phyloP scores from a whole-genome alignment of 2,888 invertebrate species.

The Bembecia ichneumoniformis region DNA sequence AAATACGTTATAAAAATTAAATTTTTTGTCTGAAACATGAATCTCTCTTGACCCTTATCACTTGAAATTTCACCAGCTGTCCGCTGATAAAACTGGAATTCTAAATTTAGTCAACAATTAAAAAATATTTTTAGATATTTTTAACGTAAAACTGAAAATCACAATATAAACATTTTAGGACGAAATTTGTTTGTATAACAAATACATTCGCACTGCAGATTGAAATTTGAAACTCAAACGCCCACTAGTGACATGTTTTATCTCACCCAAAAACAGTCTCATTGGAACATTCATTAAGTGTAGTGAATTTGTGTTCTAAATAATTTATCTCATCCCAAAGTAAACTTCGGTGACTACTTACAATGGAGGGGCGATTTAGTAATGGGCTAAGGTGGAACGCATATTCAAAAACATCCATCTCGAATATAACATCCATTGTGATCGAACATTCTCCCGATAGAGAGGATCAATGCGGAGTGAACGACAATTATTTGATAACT shows the following conservation, averaged over 20 bases:
- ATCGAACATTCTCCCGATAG: slow-evolving; percentile 27
- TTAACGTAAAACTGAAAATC: background rate
- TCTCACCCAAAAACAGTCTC: slow-evolving; percentile 21
- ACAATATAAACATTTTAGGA: background rate
- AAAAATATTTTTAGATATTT: slow-evolving; percentile 18
- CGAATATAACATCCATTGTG: slow-evolving; percentile 27
- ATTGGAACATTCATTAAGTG: slow-evolving; percentile 17
- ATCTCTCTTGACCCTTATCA: slow-evolving; percentile 34
- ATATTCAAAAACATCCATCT: slow-evolving; percentile 26
- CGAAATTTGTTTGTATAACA: background rate
- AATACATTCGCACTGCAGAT: background rate
- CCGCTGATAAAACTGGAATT: slow-evolving; percentile 18
- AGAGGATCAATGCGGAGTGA: slow-evolving; percentile 27
- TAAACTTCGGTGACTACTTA: slow-evolving; percentile 11
- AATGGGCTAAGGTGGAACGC: slow-evolving; percentile 45
- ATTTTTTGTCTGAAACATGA: background rate
- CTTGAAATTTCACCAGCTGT: slow-evolving; percentile 36
- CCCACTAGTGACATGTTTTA: slow-evolving; percentile 40
- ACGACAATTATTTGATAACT: slow-evolving; percentile 47
- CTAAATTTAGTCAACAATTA: slow-evolving; percentile 33
- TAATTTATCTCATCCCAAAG: slow-evolving; percentile 21
- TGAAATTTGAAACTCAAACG: slow-evolving; percentile 20
- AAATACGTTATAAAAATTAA: too few species aligned
- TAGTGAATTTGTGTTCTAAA: slow-evolving; percentile 25
- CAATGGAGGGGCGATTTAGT: slow-evolving; percentile 52